Evolutionary conservation across 2,888 invertebrate genomes (phyloP), one percentile per base, ranked within the genome.

Genomic region (Pilophorus perplexus): DNA sequence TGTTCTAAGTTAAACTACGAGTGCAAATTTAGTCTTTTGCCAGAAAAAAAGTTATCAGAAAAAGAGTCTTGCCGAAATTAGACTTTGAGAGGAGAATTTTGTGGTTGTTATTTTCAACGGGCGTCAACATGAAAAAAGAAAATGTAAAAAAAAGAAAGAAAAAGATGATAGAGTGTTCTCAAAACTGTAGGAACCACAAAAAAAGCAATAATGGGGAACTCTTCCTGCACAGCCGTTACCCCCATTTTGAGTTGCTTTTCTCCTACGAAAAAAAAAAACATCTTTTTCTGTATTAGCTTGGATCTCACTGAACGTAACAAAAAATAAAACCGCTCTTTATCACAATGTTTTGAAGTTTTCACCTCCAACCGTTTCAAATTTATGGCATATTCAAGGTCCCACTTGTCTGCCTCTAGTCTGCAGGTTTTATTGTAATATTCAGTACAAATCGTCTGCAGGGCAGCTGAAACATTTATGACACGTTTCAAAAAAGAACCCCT

Each of bases 301-400:
- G n/a, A 27, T 48, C 38, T 40, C 52, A 54, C 46, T 62, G 62
- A 62, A 62, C 62, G 62, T 57, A 66, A 46, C 42, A 55, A 67
- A 54, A 67, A 67, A 67, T 54, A 50, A 44, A 64, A 54, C 27
- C 42, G 48, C 33, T 66, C 28, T 69, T 60, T 67, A 44, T 67
- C 20, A 67, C 48, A 64, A 33, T 55, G 20, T 40, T 37, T 37
- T 52, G 42, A 64, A 38, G 27, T 68, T 64, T 68, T 72, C 72
- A 73, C 73, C 73, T 72, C 71, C 38, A 68, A 57, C 40, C 44
- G 67, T 70, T 70, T 73, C 68, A 89, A 82, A 81, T 85, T 86
- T 83, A 90, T 90, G 83, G 88, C 88, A 84, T 90, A 87, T 86
- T 99, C 98, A 87, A 97, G 90, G 85, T 99, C 98, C 86, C 89